Evolutionary conservation across 2,888 invertebrate genomes (phyloP).

Genomic region (Ochropacha duplaris): DNA sequence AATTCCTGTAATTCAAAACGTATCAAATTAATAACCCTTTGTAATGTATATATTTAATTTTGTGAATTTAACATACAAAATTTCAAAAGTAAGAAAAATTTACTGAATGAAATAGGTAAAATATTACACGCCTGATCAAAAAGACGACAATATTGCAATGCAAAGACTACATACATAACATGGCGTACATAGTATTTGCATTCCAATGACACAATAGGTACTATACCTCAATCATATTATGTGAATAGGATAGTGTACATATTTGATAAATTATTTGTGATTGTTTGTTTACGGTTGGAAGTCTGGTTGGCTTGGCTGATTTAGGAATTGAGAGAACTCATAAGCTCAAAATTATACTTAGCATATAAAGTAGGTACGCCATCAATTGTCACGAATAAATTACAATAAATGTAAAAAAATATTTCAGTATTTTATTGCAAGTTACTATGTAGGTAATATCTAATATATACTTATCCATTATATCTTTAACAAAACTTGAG

Average conservation of each 20-base stretch:
- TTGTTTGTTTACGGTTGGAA: slow-evolving; percentile 43
- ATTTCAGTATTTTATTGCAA: slow-evolving; percentile 34
- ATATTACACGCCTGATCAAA: not conserved
- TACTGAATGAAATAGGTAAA: not conserved
- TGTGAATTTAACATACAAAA: not conserved
- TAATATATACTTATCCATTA: not conserved
- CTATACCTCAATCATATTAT: slow-evolving; percentile 10
- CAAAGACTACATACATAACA: too few species aligned
- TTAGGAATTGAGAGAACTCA: slow-evolving; percentile 79
- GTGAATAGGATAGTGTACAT: slow-evolving; percentile 49
- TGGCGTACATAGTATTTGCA: not conserved
- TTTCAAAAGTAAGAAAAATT: not conserved
- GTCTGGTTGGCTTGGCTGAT: slow-evolving; percentile 68
- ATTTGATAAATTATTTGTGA: slow-evolving; percentile 46
- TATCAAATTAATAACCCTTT: not conserved
- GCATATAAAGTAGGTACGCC: slow-evolving; percentile 64
- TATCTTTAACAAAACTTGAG: slow-evolving; percentile 5
- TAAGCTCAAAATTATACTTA: slow-evolving; percentile 75
- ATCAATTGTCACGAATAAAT: slow-evolving; percentile 76
- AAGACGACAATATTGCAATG: not conserved
- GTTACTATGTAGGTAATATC: slow-evolving; percentile 4
- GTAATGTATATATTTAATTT: not conserved
- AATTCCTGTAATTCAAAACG: not conserved
- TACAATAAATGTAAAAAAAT: slow-evolving; percentile 69
- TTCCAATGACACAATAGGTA: not conserved